Base-by-base conservation (phyloP, 2,888 invertebrate species). In the Plebejus melissa region DNA sequence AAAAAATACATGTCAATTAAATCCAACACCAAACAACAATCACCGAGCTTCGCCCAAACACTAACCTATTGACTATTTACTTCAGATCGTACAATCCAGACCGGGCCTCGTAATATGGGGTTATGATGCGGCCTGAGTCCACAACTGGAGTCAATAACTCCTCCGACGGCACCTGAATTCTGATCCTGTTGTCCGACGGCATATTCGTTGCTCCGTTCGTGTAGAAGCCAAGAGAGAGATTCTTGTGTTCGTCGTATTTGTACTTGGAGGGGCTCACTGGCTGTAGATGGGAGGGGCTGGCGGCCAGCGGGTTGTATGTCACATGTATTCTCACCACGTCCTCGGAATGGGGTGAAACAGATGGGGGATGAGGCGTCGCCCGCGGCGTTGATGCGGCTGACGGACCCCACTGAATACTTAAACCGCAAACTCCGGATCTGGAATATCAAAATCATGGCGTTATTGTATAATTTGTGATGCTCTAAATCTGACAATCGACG, bases 271-370 rank as follows among this genome's bases (percentile, higher is more conserved):
- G 83, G 87, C 91, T 82, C 84, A 90, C 81, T 81, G 95, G 83
- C 85, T 94, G 94, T 0, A 94, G 84, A 76, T 88, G 91, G 1
- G 91, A 91, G 13, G 95, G 95, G 79, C 94, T 94, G n/a, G 95
- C 94, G 0, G 89, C 83, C 6, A 90, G 82, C 0, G 94, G 94
- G 80, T 94, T 94, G 87, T 97, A 97, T 1, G 97, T 96, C 75
- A 97, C 97, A 87, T 96, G 97, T 79, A 97, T 97, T 78, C 97
- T 94, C 74, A 97, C 95, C 71, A 97, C 95, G 86, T 97, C 97
- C 71, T 93, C 94, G 0, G 90, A 89, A 69, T 90, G 84, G 0
- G 96, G 96, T 36, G 96, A 95, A 72, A 94, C 95, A 77, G 95
- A 95, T 2, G 94, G 94, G 0, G 94, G 94, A 77, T 94, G 94